Evolutionary conservation across 2,113 vertebrate species (phyloP), one percentile per base, ranked within the genome.

Genomic region (Sphaerodactylus townsendi): DNA sequence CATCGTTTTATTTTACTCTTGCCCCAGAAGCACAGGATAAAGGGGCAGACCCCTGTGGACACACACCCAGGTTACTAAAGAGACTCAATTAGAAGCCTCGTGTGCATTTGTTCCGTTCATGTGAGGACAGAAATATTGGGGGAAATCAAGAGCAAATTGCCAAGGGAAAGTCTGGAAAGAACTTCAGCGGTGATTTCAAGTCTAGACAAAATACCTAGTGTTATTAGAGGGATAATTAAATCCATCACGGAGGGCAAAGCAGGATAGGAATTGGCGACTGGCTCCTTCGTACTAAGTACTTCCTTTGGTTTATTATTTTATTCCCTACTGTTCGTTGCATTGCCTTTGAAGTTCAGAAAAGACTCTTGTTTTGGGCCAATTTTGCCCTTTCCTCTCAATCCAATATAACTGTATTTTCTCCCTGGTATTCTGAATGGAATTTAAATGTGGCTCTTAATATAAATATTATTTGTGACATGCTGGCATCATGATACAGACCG

Each of bases 281-380:
- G 53, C 76, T 85, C 25, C 66, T 72, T 78, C 37, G 5, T 73
- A 75, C 64, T 69, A 33, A 91, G 83, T 82, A 77, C 88, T 83
- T 91, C 79, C 87, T 82, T 86, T 44, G 70, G 44, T 62, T 73
- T 90, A 88, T 76, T 86, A 83, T 77, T 44, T 72, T 87, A 85
- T 85, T 88, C 87, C 88, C 90, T 87, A 81, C 76, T 91, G 84
- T 77, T 86, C 85, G 77, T 85, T 84, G 89, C 0, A 0, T 62
- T 30, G 19, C n/a, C 89, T 92, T 91, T 93, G 92, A 93, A 88
- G 88, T 83, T 82, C 88, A 81, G 84, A 93, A 93, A 88, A 84
- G 90, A 85, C 85, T 92, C 14, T 90, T 89, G 87, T 90, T 94
- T 92, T 88, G 0, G 1, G 77, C 87, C 90, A 86, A 77, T 88